These are phyloP conservation scores for Caenorhabditis briggsae DNA, from an alignment of 1,140 invertebrate species.

Conservation along the genomic window DNA sequence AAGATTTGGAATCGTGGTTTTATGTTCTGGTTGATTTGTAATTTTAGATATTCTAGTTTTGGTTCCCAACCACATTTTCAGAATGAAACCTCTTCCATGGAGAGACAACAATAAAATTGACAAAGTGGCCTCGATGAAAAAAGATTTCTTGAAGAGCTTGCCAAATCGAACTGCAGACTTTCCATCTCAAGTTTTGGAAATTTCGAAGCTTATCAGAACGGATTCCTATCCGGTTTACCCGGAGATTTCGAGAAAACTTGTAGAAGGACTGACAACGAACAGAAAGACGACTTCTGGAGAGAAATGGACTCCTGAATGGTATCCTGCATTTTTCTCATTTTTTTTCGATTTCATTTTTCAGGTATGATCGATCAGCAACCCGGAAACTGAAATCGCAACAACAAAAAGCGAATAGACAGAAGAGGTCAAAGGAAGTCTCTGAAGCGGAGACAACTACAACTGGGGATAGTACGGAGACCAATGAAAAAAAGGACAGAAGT, in stretches of 20 bases:
- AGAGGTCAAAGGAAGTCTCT: background rate
- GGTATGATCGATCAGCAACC: slow-evolving; percentile 28
- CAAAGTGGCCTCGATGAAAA: background rate
- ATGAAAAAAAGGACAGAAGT: slow-evolving; percentile 12
- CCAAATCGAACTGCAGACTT: background rate
- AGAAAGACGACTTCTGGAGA: background rate
- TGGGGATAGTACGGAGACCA: background rate
- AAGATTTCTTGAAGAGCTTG: background rate
- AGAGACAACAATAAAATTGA: slow-evolving; percentile 17
- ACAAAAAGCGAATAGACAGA: background rate
- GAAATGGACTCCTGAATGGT: slow-evolving; percentile 37
- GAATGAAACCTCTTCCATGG: slow-evolving; percentile 32
- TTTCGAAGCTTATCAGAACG: background rate
- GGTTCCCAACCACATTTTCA: background rate
- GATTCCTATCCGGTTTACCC: background rate
- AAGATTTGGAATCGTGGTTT: slow-evolving; percentile 32
- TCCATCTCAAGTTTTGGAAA: background rate
- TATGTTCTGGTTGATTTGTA: slow-evolving; percentile 36
- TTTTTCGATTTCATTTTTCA: background rate
- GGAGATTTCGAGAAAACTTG: slow-evolving; percentile 17
- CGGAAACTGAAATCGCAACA: background rate
- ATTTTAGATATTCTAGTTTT: background rate
- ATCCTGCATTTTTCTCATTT: background rate
- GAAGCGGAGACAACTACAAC: background rate
- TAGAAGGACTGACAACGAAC: background rate